Evolutionary conservation across 2,113 vertebrate genomes (phyloP).

Genomic region (Xiphophorus hellerii): DNA sequence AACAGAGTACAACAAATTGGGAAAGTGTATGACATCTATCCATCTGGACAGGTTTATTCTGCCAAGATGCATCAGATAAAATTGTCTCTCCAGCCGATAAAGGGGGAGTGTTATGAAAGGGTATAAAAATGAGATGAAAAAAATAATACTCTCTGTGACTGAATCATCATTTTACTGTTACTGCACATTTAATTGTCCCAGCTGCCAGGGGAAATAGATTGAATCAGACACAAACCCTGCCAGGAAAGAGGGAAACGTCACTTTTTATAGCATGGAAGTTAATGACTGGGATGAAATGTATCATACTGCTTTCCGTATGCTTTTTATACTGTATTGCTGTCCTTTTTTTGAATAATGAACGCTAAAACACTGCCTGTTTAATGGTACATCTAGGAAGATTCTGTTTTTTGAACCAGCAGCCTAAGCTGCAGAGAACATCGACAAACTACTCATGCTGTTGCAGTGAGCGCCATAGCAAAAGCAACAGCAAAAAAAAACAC

Average conservation of each 20-base stretch:
- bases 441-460: constrained; percentile 30
- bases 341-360: constrained; percentile 5
- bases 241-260: constrained; percentile 20
- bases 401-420: constrained; percentile 10
- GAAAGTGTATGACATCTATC: constrained; percentile 48
- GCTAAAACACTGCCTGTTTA: neutral
- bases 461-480: constrained; percentile 56
- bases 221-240: constrained; percentile 24
- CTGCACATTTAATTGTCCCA: constrained; percentile 3
- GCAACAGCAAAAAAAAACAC: constrained; percentile 31
- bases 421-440: constrained; percentile 54
- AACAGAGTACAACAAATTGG: constrained; percentile 63
- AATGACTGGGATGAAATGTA: constrained; percentile 24
- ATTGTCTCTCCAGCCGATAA: constrained; percentile 12
- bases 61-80: constrained; percentile 50
- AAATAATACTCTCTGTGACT: constrained; percentile 30
- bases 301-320: neutral
- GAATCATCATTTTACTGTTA: constrained; percentile 14
- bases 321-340: constrained; percentile 8
- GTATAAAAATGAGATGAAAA: constrained; percentile 33
- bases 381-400: constrained; percentile 35
- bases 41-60: constrained; percentile 53
- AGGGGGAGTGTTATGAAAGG: constrained; percentile 26
- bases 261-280: constrained; percentile 34
- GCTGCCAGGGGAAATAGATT: constrained; percentile 29